A percentile compares a stretch with the other conserved stretches of the same genome.
phyloP scores from a whole-genome alignment of 2,797 vertebrate species.

The Phataginus tricuspis region DNA sequence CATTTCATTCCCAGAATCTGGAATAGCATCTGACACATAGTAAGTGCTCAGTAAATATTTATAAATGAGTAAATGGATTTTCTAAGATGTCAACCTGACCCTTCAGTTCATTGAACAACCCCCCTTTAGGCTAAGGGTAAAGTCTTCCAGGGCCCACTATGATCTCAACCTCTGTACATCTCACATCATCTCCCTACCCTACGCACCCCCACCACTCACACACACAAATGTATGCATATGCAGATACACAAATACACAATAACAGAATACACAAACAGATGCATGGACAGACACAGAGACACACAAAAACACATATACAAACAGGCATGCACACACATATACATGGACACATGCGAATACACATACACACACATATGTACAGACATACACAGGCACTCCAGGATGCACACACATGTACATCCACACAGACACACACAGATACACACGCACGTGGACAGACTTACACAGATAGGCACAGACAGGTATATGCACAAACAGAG shows the following conservation, averaged over 20 bases:
- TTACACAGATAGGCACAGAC: not conserved
- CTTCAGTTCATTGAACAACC: not conserved
- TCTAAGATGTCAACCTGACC: not conserved
- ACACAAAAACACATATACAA: not conserved
- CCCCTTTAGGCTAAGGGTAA: not conserved
- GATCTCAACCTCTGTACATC: not conserved
- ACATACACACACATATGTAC: not conserved
- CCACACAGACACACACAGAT: not conserved
- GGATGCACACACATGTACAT: not conserved
- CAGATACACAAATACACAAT: not conserved
- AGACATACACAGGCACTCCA: not conserved
- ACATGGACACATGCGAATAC: not conserved
- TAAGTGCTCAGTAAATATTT: conserved; percentile 6
- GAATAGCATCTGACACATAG: not conserved
- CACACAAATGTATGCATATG: not conserved
- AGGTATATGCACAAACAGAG: not conserved
- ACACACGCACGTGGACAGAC: not conserved
- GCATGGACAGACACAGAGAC: not conserved
- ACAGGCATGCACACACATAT: not conserved
- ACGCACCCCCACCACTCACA: not conserved
- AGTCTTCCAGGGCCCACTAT: not conserved
- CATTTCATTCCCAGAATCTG: not conserved
- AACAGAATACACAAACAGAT: not conserved
- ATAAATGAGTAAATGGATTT: not conserved
- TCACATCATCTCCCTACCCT: not conserved